Conservation (phyloP, 2,797 vertebrate species). For the Gymnocypris eckloni region DNA sequence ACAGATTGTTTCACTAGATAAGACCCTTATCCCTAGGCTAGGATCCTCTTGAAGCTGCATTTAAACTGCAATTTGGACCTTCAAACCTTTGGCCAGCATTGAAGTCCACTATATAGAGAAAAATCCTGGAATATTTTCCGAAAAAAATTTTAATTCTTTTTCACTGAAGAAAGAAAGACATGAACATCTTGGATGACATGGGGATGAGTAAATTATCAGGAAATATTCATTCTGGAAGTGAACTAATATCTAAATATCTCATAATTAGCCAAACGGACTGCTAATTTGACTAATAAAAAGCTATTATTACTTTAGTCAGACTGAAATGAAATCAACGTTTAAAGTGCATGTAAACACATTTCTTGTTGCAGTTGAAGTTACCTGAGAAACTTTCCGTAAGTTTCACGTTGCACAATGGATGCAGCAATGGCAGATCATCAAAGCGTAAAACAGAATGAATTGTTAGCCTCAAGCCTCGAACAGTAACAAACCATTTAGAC, state of each 20-base stretch:
- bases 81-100: too few relatives aligned
- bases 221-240: background rate
- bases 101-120: too few relatives aligned
- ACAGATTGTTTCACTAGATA: too few relatives aligned
- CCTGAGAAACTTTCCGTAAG: background rate
- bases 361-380: background rate
- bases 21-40: too few relatives aligned
- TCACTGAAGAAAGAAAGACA: too few relatives aligned
- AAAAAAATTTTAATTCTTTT: too few relatives aligned
- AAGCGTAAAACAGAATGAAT: slow-evolving; percentile 14
- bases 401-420: background rate
- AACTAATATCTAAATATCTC: background rate
- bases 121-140: too few relatives aligned
- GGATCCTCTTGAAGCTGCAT: too few relatives aligned
- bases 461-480: background rate
- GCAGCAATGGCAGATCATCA: background rate
- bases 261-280: background rate
- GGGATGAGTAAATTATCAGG: too few relatives aligned
- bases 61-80: too few relatives aligned
- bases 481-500: slow-evolving; percentile 31
- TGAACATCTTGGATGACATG: too few relatives aligned
- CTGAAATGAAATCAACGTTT: background rate
- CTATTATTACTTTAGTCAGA: background rate
- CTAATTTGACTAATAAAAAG: background rate
- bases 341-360: background rate